Evolutionary conservation across 2,797 vertebrate genomes (phyloP), one percentile per base, ranked within the genome.

Genomic region (Sorex maritimensis): DNA sequence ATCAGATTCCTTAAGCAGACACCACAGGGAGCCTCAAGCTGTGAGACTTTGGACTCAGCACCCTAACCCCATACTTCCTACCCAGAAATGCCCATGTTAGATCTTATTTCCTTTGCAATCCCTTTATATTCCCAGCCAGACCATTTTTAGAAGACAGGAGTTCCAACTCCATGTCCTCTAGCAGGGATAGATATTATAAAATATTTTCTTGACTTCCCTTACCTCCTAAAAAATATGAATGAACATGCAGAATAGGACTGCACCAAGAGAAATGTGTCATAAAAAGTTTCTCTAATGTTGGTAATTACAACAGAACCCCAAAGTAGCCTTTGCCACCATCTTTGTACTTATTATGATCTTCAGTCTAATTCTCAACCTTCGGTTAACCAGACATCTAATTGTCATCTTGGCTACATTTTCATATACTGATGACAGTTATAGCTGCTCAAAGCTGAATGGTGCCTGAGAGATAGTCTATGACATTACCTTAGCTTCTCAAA

Each of bases 351-450:
- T 11, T 24, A 38, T 77, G 86, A 91, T 92, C 91, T 93, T 84
- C 55, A 65, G 69, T 81, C 95, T 92, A 38, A 67, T 86, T 93
- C 71, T 91, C 77, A 83, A 88, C 93, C n/a, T 83, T 80, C 44
- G 72, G 83, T 80, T 69, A 86, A 79, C n/a, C 65, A 81, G 81
- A 88, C 71, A 87, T 72, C 94, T 79, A 58, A 30, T 89, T 65
- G 74, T 93, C 84, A 89, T 26, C 71, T 46, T 61, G 15, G 63
- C 68, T 67, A 30, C 21, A 26, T 72, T 84, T 78, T 61, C 55
- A 81, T 52, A 81, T 74, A 89, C 17, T 46, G 28, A 1, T 90
- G 67, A 46, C 46, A 79, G 69, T 67, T 49, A 84, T 1, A 87
- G 73, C 71, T 26, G 0, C 67, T 67, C 30, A 41, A 38, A 79